Evolutionary conservation across 2,113 vertebrate species (phyloP).

Genomic region (Serilophus lunatus): DNA sequence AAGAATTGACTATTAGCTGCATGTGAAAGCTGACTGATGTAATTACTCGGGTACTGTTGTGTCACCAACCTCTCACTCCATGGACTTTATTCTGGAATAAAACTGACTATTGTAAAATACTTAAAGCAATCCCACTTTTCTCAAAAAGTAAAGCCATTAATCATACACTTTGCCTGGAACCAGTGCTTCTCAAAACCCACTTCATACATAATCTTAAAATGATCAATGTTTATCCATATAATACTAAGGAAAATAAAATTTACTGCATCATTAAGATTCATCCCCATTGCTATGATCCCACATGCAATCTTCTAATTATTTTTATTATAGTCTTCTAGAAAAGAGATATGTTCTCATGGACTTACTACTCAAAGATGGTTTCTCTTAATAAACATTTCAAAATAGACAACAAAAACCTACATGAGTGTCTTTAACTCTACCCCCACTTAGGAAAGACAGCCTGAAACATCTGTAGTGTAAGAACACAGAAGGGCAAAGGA

Average conservation of each 20-base stretch:
- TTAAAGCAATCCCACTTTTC: background rate
- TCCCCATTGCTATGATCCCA: background rate
- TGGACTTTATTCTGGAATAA: background rate
- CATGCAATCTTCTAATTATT: background rate
- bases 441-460: background rate
- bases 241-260: background rate
- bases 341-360: background rate
- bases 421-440: background rate
- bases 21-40: background rate
- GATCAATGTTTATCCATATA: background rate
- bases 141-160: background rate
- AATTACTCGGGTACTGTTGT: background rate
- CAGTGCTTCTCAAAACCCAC: background rate
- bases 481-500: background rate
- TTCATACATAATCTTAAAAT: background rate
- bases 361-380: background rate
- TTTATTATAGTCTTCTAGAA: background rate
- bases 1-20: background rate
- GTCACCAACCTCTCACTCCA: background rate
- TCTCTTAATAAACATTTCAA: background rate
- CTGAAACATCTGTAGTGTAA: rapidly evolving
- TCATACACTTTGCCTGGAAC: background rate
- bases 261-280: background rate
- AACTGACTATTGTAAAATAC: background rate
- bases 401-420: background rate